Conservation (phyloP, 2,113 vertebrate genomes). For the Cygnus buccinator region DNA sequence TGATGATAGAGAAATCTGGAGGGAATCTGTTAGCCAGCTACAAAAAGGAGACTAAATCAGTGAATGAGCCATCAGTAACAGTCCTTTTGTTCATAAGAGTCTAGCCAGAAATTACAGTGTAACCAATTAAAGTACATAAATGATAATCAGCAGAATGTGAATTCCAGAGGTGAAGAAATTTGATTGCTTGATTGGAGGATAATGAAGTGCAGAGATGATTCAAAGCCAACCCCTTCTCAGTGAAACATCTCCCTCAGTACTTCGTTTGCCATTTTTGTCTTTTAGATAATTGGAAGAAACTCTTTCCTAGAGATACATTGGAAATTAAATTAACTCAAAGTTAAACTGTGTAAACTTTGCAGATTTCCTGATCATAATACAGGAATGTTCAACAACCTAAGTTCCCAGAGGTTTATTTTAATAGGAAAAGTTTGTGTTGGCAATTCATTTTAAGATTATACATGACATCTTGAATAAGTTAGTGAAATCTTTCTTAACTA, state of each 20-base stretch:
- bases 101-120: slow-evolving; percentile 80
- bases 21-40: slow-evolving; percentile 84
- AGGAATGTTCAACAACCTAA: slow-evolving; percentile 1
- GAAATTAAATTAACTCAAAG: slow-evolving; percentile 53
- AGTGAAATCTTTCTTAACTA: background rate
- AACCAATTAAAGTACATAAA: slow-evolving; percentile 87
- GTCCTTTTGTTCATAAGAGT: slow-evolving; percentile 75
- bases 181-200: slow-evolving; percentile 80
- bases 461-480: background rate
- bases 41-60: slow-evolving; percentile 73
- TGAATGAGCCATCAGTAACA: slow-evolving; percentile 81
- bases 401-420: slow-evolving; percentile 25
- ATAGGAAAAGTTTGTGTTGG: slow-evolving; percentile 17
- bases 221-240: slow-evolving; percentile 65
- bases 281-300: slow-evolving; percentile 61
- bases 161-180: slow-evolving; percentile 83
- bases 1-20: slow-evolving; percentile 89
- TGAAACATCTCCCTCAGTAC: slow-evolving; percentile 34
- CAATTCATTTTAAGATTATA: slow-evolving; percentile 9
- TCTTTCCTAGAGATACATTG: slow-evolving; percentile 26
- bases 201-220: slow-evolving; percentile 78
- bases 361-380: background rate
- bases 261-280: slow-evolving; percentile 61
- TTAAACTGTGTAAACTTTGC: background rate
- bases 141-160: slow-evolving; percentile 84